Conservation (phyloP, 2,113 vertebrate genomes). For the Fulmarus glacialis region DNA sequence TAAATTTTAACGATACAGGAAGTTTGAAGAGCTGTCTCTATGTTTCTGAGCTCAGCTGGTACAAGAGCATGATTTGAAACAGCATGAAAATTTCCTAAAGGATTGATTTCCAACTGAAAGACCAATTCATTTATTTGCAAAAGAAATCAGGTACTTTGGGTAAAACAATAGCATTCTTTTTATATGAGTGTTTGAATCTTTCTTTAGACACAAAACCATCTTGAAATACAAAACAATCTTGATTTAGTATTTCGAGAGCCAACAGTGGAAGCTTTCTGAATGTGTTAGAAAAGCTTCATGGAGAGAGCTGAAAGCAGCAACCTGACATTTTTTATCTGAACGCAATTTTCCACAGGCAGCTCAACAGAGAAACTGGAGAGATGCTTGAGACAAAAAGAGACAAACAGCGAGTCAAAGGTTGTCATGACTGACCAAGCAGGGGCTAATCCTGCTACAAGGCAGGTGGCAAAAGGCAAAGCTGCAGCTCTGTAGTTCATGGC, state of each 20-base stretch:
- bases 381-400: not conserved
- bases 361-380: not conserved
- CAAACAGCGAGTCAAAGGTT: not conserved
- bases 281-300: not conserved
- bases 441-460: not conserved
- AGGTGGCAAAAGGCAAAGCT: not conserved
- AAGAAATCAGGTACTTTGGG: not conserved
- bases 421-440: not conserved
- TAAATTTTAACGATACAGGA: slow-evolving; percentile 21
- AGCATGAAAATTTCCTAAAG: not conserved
- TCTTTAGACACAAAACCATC: not conserved
- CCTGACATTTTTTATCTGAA: not conserved
- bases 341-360: not conserved
- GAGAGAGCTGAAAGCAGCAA: not conserved
- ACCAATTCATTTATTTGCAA: not conserved
- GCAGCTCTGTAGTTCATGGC: not conserved
- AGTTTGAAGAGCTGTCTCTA: not conserved
- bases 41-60: not conserved
- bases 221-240: not conserved
- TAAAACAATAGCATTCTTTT: not conserved
- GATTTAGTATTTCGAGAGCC: not conserved
- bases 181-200: not conserved
- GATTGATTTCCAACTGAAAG: not conserved
- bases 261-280: not conserved
- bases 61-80: not conserved